Base-by-base conservation (phyloP, 2,797 vertebrate genomes). In the Poeciliopsis infans region DNA sequence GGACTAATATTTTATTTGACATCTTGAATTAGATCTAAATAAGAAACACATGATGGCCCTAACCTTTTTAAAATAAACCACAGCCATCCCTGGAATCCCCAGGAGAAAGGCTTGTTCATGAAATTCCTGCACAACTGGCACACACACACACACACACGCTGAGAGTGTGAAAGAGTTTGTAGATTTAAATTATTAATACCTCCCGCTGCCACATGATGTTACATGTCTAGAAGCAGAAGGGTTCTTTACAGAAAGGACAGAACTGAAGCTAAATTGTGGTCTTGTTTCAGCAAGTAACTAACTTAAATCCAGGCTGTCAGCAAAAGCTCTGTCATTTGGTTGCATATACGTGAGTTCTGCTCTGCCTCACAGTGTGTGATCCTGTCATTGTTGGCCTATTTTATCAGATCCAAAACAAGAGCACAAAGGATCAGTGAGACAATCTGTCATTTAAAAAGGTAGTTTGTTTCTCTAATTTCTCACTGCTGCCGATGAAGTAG, bases 11-110 rank as follows among this genome's bases (percentile, higher is more conserved):
- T 94, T 95, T 94, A 92, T 94, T 90, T 86, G 91, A 92, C 87
- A 89, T 89, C 87, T 82, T 86, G 87, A 94, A 93, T 94, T 91
- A 88, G 79, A 81, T 84, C 90, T 85, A 95, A 95, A 95, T 94
- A 85, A 94, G 91, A 96, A 95, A 94, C 95, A 96, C 89, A 95
- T 95, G 95, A 94, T n/a, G 83, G 82, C 85, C 86, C 76, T 88
- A 93, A 92, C 90, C 88, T 92, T 94, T 93, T 88, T 88, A 89
- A 90, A 93, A 93, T 88, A 90, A 94, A 93, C 93, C 92, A 83
- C 93, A 92, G 93, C 85, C 91, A 93, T 95, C 93, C 89, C 87
- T 92, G 94, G 92, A 95, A 95, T 94, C 91, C 91, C 94, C 93
- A 86, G 79, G 93, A 92, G 91, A 92, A 93, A 92, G 90, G 90